Evolutionary conservation across 2,888 invertebrate genomes (phyloP).

Genomic region (Lepas anatifera): DNA sequence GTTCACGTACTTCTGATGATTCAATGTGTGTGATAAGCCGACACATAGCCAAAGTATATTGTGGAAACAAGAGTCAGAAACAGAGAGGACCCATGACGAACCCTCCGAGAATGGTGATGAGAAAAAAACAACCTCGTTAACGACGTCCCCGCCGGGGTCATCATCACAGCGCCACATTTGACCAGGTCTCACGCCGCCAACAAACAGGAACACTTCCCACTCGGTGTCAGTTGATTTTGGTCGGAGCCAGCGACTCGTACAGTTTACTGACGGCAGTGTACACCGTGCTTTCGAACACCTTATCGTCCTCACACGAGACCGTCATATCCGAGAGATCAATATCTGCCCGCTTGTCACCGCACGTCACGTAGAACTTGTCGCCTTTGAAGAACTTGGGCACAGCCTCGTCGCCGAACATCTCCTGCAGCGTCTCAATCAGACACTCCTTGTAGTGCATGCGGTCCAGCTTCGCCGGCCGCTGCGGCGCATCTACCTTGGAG

Average conservation of each 20-base stretch:
- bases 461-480: conserved; percentile 52
- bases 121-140: no score
- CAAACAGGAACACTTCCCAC: no score
- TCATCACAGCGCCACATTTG: background rate
- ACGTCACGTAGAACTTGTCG: conserved; percentile 69
- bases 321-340: conserved; percentile 70
- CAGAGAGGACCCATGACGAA: background rate
- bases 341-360: conserved; percentile 70
- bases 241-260: background rate
- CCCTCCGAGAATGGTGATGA: background rate
- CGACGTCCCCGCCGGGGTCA: conserved; percentile 43
- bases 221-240: conserved; percentile 29
- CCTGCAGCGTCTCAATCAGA: conserved; percentile 74
- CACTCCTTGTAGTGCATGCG: conserved; percentile 86
- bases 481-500: conserved; percentile 16
- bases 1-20: no score
- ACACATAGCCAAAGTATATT: no score
- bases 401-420: conserved; percentile 90
- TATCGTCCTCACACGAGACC: conserved; percentile 69
- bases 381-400: conserved; percentile 89
- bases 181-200: background rate
- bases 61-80: background rate
- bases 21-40: no score
- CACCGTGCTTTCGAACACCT: conserved; percentile 65
- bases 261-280: conserved; percentile 73